Base-by-base conservation (phyloP, 2,797 vertebrate genomes). In the Eremophila alpestris region DNA sequence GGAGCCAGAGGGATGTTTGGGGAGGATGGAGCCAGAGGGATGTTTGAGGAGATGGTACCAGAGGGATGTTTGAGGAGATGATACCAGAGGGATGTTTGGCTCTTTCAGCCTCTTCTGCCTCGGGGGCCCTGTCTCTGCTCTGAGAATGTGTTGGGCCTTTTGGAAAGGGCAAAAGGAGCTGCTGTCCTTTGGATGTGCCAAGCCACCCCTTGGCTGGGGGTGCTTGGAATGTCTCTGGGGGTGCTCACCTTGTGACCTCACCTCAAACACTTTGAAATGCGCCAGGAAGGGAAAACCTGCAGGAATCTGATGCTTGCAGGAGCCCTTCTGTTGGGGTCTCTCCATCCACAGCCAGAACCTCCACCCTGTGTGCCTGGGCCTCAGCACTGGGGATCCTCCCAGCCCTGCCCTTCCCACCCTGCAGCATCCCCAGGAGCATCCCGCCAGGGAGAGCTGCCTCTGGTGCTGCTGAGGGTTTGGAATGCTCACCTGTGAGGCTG, bases 331-430 rank as follows among this genome's bases (percentile, higher is more conserved):
- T 16, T 63, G 56, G 13, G 19, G 23, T 60, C 18, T 64, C 45
- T 64, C 13, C 2, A 1, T 32, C 16, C 16, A 11, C 12, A 41
- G 10, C 24, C 18, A 22, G 19, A 30, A 46, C 13, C 16, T 40
- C 5, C 36, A 18, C 7, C 2, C 23, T 36, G 41, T 17, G 34
- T 56, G 49, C 21, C 40, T 52, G n/a, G 7, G 6, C 29, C 21
- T 22, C 1, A 2, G 6, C 17, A 23, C 0, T 1, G 0, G 7
- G 11, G 16, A 15, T 7, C 11, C 67, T 40, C n/a, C 30, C 7
- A 40, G 19, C 17, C 49, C 55, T 78, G 40, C 29, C 46, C 24
- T 79, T 52, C 60, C 23, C 38, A 56, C 21, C 9, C 56, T n/a
- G 15, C 4, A 10, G 40, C 34, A 23, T 36, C 41, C 49, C 2